Evolutionary conservation across 1,140 invertebrate species (phyloP).

Genomic region (Trinorchestia longiramus): DNA sequence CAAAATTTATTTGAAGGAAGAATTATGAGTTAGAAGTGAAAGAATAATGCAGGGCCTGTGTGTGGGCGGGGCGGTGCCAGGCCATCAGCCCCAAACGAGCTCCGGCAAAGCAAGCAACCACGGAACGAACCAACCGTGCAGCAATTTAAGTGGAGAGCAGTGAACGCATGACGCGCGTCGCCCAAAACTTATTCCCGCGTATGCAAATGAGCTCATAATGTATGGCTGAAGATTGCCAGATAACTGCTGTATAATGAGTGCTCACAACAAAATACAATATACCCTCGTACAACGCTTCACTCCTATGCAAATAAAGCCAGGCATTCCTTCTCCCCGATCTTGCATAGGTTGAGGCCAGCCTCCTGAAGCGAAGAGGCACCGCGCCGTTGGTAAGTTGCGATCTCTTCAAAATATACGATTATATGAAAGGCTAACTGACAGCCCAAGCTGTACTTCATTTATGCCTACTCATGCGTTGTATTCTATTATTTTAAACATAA

Average conservation of each 20-base stretch:
- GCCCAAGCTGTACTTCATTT: not conserved
- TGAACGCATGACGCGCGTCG: slow-evolving; percentile 6
- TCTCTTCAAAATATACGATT: not conserved
- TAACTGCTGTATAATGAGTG: slow-evolving; percentile 50
- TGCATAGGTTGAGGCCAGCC: not conserved
- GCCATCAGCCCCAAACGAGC: not conserved
- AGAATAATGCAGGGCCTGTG: not conserved
- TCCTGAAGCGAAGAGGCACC: too few species aligned
- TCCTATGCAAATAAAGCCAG: slow-evolving; percentile 23
- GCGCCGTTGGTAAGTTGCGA: too few species aligned
- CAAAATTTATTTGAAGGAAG: not conserved
- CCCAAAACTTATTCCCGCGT: slow-evolving; percentile 28
- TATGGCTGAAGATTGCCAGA: slow-evolving; percentile 48
- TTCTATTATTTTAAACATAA: not conserved
- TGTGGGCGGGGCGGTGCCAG: not conserved
- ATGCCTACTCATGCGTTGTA: not conserved
- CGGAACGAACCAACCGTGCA: not conserved
- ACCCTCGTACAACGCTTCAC: not conserved
- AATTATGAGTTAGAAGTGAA: not conserved
- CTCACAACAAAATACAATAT: slow-evolving; percentile 45
- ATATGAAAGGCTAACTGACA: not conserved
- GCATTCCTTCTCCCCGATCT: not conserved
- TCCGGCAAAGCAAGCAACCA: not conserved
- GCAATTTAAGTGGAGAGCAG: not conserved
- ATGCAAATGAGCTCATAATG: slow-evolving; percentile 47